Conservation (phyloP, 1,140 invertebrate species). For the Drosophila ohnishii region DNA sequence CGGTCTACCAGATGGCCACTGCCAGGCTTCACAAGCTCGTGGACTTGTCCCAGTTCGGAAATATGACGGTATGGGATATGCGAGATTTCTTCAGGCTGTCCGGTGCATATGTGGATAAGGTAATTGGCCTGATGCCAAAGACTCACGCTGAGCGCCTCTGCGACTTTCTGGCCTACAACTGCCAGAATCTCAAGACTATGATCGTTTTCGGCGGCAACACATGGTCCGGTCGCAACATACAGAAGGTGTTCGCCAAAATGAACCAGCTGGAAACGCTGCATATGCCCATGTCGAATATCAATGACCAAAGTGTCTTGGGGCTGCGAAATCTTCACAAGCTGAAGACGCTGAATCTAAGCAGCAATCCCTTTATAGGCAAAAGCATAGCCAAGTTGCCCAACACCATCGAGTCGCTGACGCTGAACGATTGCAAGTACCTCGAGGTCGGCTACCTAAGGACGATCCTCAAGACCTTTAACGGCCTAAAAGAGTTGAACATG, state of each 20-base stretch:
- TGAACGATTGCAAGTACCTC: slow-evolving; percentile 15
- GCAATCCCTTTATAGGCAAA: slow-evolving; percentile 30
- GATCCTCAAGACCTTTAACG: not conserved
- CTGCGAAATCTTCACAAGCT: slow-evolving; percentile 20
- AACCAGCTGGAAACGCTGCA: slow-evolving; percentile 14
- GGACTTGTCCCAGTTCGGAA: slow-evolving; percentile 11
- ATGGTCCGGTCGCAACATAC: slow-evolving; percentile 1
- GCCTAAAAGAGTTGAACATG: slow-evolving; percentile 41
- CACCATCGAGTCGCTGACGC: slow-evolving; percentile 27
- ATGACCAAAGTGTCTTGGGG: slow-evolving; percentile 1
- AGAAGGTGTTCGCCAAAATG: slow-evolving; percentile 35
- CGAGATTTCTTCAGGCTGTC: slow-evolving; percentile 61
- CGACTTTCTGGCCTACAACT: slow-evolving; percentile 38
- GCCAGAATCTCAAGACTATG: slow-evolving; percentile 43
- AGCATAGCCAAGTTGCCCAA: slow-evolving; percentile 19
- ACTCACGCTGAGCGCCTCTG: slow-evolving; percentile 31
- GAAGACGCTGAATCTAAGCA: slow-evolving; percentile 35
- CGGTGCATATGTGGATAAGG: slow-evolving; percentile 27
- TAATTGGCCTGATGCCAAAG: slow-evolving; percentile 33
- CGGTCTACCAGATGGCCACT: slow-evolving; percentile 29
- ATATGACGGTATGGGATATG: slow-evolving; percentile 62
- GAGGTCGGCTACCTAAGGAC: not conserved
- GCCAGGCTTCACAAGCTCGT: slow-evolving; percentile 28
- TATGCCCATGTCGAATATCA: slow-evolving; percentile 15
- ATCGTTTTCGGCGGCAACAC: slow-evolving; percentile 15